Evolutionary conservation across 2,797 vertebrate genomes (phyloP).

Genomic region (Sebastes nivosus): DNA sequence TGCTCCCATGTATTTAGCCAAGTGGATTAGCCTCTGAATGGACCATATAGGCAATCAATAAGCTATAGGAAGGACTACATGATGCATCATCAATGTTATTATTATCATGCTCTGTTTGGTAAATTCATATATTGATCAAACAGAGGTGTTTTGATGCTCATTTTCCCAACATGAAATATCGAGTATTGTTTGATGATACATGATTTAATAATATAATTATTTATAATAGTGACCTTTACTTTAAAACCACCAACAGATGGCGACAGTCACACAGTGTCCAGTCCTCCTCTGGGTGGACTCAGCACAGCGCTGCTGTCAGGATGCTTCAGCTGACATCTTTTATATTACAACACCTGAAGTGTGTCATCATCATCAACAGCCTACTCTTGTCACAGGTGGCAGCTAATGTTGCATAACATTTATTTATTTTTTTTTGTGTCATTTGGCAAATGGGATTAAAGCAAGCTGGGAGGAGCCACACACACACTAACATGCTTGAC

Average conservation of each 20-base stretch:
- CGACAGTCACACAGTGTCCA: conserved; percentile 56
- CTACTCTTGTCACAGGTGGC: neutral
- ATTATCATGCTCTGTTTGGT: neutral
- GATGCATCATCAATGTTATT: conserved; percentile 21
- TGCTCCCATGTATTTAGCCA: conserved; percentile 40
- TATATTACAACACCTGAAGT: neutral
- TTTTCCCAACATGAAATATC: neutral
- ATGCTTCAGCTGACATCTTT: neutral
- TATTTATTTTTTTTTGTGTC: too few species aligned
- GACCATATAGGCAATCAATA: conserved; percentile 49
- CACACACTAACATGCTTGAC: neutral
- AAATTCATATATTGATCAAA: neutral
- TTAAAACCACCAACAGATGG: conserved; percentile 71
- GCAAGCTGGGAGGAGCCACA: conserved; percentile 23
- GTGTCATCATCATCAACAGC: neutral
- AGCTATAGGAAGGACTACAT: conserved; percentile 1
- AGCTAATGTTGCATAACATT: neutral
- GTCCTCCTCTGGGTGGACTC: neutral
- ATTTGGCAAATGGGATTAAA: conserved; percentile 4
- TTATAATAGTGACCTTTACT: neutral
- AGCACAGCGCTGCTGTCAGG: neutral
- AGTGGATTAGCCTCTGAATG: conserved; percentile 61
- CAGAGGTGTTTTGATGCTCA: neutral
- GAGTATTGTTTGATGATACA: neutral
- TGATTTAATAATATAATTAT: neutral